Percentiles rank a stretch among this genome's conserved stretches.
Conservation (phyloP, 2,113 vertebrate genomes). For the Bubalus kerabau region DNA sequence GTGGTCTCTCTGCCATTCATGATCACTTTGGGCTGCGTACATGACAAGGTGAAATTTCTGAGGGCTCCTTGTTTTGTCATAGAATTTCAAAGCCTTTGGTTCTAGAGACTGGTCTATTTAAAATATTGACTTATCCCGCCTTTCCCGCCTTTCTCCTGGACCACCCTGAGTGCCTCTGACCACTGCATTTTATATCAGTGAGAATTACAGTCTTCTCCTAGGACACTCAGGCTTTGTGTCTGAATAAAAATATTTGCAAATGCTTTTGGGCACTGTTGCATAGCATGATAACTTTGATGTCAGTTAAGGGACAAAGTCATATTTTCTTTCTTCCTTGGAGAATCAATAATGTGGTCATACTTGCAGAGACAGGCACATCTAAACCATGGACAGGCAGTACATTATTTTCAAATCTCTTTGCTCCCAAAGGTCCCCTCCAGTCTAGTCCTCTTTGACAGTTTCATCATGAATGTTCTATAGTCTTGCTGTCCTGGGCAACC, state of each 20-base stretch:
- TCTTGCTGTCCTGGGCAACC: conserved; percentile 30
- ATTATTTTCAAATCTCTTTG: conserved; percentile 71
- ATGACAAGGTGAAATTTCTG: not conserved
- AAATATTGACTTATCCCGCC: not conserved
- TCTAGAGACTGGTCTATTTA: not conserved
- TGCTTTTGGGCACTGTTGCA: not conserved
- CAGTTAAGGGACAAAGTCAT: conserved; percentile 67
- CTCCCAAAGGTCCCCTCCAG: conserved; percentile 57
- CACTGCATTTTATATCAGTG: not conserved
- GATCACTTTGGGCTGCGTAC: not conserved
- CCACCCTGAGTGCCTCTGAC: not conserved
- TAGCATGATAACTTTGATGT: conserved; percentile 48
- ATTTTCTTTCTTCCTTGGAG: conserved; percentile 66
- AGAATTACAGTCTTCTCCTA: not conserved
- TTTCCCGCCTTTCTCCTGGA: too few relatives aligned
- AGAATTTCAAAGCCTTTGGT: conserved; percentile 4
- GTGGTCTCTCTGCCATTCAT: not conserved
- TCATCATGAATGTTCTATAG: conserved; percentile 45
- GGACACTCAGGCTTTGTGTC: not conserved
- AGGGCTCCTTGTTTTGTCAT: not conserved
- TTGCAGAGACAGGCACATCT: conserved; percentile 54
- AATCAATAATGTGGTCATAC: conserved; percentile 63
- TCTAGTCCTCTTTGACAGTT: conserved; percentile 64
- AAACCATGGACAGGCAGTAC: conserved; percentile 32
- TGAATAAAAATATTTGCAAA: conserved; percentile 33